phyloP scores from a whole-genome alignment of 1,140 invertebrate genomes.

The Pseudomyrmex gracilis region DNA sequence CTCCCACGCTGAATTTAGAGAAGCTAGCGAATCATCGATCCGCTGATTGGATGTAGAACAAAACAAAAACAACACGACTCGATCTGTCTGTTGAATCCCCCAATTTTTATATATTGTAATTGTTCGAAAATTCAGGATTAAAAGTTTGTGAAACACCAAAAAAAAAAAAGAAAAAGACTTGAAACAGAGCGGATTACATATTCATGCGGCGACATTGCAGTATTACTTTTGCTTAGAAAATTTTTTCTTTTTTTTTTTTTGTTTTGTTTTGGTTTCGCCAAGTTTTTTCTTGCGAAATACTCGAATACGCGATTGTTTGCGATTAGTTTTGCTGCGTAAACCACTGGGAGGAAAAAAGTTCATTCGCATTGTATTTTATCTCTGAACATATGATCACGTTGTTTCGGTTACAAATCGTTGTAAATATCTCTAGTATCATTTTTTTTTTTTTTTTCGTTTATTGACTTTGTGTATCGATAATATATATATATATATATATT shows the following conservation, averaged over 20 bases:
- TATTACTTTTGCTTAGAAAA: constrained; percentile 58
- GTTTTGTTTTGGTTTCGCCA: neutral
- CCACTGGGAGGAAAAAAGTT: constrained; percentile 22
- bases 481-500: constrained; percentile 3
- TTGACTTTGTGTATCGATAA: constrained; percentile 17
- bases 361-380: constrained; percentile 33
- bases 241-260: constrained; percentile 16
- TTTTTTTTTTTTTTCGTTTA: constrained; percentile 72
- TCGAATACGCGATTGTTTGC: constrained; percentile 2
- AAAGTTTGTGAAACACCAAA: neutral
- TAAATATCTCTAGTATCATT: constrained; percentile 81
- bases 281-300: constrained; percentile 11
- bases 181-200: constrained; percentile 47
- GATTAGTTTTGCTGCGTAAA: constrained; percentile 59
- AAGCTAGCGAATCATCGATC: constrained; percentile 28
- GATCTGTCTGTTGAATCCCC: constrained; percentile 29
- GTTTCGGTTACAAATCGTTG: constrained; percentile 65
- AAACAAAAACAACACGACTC: constrained; percentile 10
- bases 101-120: constrained; percentile 1
- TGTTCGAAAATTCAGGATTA: neutral
- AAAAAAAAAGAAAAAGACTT: neutral
- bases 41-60: constrained; percentile 1
- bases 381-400: constrained; percentile 32
- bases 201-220: constrained; percentile 51
- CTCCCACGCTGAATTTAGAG: constrained; percentile 41